These are phyloP conservation scores for Lithobates sylvaticus DNA, from an alignment of 2,797 vertebrate genomes.

Conservation along the genomic window DNA sequence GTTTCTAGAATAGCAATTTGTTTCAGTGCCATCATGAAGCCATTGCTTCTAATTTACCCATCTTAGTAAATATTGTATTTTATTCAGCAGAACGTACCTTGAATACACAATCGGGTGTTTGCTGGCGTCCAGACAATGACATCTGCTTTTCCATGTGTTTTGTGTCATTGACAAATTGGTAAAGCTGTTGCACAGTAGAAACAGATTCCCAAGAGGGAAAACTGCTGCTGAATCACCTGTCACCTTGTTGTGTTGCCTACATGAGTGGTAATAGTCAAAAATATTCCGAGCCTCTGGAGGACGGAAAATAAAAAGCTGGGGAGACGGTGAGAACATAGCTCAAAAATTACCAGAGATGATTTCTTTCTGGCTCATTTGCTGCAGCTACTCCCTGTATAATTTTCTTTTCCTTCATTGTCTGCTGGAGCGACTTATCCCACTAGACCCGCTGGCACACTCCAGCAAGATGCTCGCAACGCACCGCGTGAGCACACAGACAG, in stretches of 20 bases:
- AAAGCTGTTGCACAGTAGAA: slow-evolving; percentile 53
- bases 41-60: slow-evolving; percentile 35
- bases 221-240: slow-evolving; percentile 58
- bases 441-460: neutral
- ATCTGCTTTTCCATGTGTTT: slow-evolving; percentile 65
- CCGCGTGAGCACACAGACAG: neutral
- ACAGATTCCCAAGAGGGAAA: slow-evolving; percentile 51
- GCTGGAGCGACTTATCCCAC: slow-evolving; percentile 27
- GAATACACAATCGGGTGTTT: slow-evolving; percentile 49
- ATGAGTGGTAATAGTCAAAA: slow-evolving; percentile 50
- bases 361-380: slow-evolving; percentile 52
- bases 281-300: slow-evolving; percentile 39
- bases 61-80: slow-evolving; percentile 54
- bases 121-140: slow-evolving; percentile 56
- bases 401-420: slow-evolving; percentile 47
- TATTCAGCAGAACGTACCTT: slow-evolving; percentile 21
- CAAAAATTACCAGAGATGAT: slow-evolving; percentile 44
- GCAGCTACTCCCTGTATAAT: slow-evolving; percentile 41
- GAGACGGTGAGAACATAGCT: slow-evolving; percentile 31
- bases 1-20: neutral
- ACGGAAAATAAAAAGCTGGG: slow-evolving; percentile 31
- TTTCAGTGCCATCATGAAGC: slow-evolving; percentile 19
- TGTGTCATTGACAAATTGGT: slow-evolving; percentile 64
- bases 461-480: neutral
- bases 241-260: slow-evolving; percentile 56